phyloP scores from a whole-genome alignment of 2,888 invertebrate species.

The Galeopsomyia nigrocyanea region DNA sequence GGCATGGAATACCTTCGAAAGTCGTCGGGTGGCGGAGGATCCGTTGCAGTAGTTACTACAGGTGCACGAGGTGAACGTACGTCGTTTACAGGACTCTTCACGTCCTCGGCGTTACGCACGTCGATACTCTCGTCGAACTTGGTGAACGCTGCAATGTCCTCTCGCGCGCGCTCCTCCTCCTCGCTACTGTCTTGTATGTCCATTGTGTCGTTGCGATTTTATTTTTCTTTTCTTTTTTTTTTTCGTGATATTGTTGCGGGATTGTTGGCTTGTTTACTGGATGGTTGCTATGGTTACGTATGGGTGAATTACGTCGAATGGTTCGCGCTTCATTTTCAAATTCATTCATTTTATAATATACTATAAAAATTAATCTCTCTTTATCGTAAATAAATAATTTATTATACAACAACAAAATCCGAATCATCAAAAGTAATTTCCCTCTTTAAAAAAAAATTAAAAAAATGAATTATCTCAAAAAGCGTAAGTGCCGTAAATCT shows the following conservation, averaged over 20 bases:
- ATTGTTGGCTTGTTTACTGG: too few relatives aligned
- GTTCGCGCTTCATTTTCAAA: too few relatives aligned
- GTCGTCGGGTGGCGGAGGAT: neutral
- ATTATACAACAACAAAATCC: too few relatives aligned
- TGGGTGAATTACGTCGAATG: too few relatives aligned
- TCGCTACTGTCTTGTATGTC: slow-evolving; percentile 53
- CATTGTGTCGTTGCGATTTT: slow-evolving; percentile 26
- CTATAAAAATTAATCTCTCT: too few relatives aligned
- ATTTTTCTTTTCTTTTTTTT: too few relatives aligned
- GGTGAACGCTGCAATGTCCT: slow-evolving; percentile 59
- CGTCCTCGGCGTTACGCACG: slow-evolving; percentile 73
- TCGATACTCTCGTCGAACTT: slow-evolving; percentile 73
- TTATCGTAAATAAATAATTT: too few relatives aligned
- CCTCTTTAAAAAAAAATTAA: slow-evolving; percentile 1
- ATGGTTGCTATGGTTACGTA: too few relatives aligned
- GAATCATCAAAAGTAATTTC: too few relatives aligned
- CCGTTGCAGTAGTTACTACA: neutral
- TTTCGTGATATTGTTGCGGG: too few relatives aligned
- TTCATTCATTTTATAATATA: too few relatives aligned
- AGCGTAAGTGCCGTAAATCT: slow-evolving; percentile 59
- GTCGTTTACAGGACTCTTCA: slow-evolving; percentile 69
- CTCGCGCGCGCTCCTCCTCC: slow-evolving; percentile 53
- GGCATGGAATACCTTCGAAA: slow-evolving; percentile 49
- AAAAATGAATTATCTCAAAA: slow-evolving; percentile 25
- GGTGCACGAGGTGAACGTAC: slow-evolving; percentile 53